Base-by-base conservation (phyloP, 1,140 invertebrate genomes). In the Aphaenogaster ashmeadi region DNA sequence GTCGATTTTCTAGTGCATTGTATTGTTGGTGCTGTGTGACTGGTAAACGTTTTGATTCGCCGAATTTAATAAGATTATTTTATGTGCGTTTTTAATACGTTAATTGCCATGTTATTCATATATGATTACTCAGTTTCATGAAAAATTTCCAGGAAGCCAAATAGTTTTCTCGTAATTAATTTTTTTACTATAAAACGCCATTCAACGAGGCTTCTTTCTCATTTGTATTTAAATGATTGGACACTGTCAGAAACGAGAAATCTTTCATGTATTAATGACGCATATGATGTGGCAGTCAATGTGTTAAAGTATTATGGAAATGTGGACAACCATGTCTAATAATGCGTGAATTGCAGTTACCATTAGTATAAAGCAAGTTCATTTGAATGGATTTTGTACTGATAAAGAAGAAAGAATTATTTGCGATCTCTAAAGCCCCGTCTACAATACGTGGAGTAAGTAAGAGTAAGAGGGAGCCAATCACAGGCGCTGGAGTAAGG, bases 371-470 rank as follows among this genome's bases (percentile, higher is more conserved):
- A 38, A 79, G 11, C 3, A 27, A 58, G 21, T 27, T 58, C 1
- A 60, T 41, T 77, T 58, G 47, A 52, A 58, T 60, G 8, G n/a
- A 77, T 60, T 69, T 69, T 69, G 21, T 50, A 27, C n/a, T 44
- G 11, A 77, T 71, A 71, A 41, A 18, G 7, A n/a, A 27, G 38
- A 67, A 41, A 54, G 8, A 41, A 54, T 38, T n/a, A 41, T 44
- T 1, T 54, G 41, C 5, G 15, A 44, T 41, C 15, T 80, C 21
- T 54, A 56, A 1, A 27, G 27, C 27, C 27, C 27, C 27, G 27
- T 27, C 27, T 27, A 27, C 27, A 27, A 27, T 27, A 27, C 27
- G 27, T 27, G 27, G 27, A 27, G 27, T 27, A 27, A 27, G 21
- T 27, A 27, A 27, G 27, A 27, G 27, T 27, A 27, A 27, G 27